Conservation (phyloP, 2,797 vertebrate genomes). For the Chelidonichthys spinosus region DNA sequence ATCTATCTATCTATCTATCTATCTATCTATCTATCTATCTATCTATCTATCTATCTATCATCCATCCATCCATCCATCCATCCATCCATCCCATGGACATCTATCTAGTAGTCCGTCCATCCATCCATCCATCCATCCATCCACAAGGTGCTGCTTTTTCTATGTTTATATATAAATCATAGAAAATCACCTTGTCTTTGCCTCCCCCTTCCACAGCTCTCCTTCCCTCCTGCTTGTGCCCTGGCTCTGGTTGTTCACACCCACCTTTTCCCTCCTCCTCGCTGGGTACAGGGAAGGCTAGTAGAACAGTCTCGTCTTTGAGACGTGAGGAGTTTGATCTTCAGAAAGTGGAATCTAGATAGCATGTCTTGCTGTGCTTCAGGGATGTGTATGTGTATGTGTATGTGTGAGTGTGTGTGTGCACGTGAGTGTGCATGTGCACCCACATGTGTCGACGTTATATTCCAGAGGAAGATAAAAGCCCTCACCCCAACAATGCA, state of each 20-base stretch:
- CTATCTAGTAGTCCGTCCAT: too few species aligned
- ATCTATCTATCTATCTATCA: conserved; percentile 10
- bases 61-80: too few species aligned
- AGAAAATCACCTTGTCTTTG: conserved; percentile 42
- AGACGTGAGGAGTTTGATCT: conserved; percentile 78
- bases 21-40: too few species aligned
- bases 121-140: too few species aligned
- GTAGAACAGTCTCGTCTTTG: conserved; percentile 75
- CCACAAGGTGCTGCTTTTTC: too few species aligned
- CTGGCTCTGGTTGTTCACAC: conserved; percentile 47
- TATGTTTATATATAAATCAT: conserved; percentile 6
- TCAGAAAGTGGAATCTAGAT: conserved; percentile 72
- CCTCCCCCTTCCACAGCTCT: conserved; percentile 38
- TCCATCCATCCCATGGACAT: too few species aligned
- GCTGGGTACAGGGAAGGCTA: conserved; percentile 62
- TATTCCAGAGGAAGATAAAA: conserved; percentile 67
- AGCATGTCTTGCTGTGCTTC: conserved; percentile 69
- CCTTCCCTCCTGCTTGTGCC: conserved; percentile 48
- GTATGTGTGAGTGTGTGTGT: conserved; percentile 34
- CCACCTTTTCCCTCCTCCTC: conserved; percentile 63
- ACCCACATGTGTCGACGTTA: conserved; percentile 53
- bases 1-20: background rate
- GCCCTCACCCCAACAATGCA: conserved; percentile 35
- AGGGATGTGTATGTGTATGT: conserved; percentile 48
- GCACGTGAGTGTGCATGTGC: conserved; percentile 29